Evolutionary conservation across 1,140 invertebrate genomes (phyloP).

Genomic region (Cylas formicarius): DNA sequence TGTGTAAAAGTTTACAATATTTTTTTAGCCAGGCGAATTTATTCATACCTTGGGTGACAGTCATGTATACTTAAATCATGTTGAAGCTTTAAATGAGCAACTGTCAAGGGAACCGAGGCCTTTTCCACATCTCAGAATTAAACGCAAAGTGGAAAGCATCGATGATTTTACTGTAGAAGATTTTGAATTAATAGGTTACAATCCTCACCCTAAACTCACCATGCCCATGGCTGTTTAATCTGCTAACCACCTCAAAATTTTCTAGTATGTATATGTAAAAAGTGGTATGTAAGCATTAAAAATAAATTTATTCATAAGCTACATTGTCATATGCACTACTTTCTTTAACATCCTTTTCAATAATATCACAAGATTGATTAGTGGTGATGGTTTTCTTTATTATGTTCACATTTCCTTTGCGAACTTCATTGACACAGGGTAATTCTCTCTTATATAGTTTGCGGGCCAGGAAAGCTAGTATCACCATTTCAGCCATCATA

Average conservation of each 20-base stretch:
- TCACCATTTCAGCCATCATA: constrained; percentile 54
- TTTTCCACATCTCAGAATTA: constrained; percentile 80
- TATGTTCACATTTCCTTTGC: constrained; percentile 2
- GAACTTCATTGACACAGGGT: constrained; percentile 25
- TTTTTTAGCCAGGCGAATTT: constrained; percentile 82
- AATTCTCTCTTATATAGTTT: constrained; percentile 46
- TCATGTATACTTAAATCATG: constrained; percentile 93
- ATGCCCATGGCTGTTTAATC: constrained; percentile 98
- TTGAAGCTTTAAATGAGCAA: constrained; percentile 79
- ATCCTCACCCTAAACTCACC: constrained; percentile 82
- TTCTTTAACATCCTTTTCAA: background rate
- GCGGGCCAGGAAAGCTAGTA: constrained; percentile 49
- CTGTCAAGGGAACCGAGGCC: constrained; percentile 68
- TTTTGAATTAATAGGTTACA: constrained; percentile 82
- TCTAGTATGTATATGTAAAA: constrained; percentile 3
- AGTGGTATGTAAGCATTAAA: constrained; percentile 1
- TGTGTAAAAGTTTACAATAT: constrained; percentile 21
- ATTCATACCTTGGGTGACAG: constrained; percentile 94
- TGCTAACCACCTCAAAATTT: too few relatives aligned
- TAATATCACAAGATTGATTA: background rate
- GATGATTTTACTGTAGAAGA: constrained; percentile 88
- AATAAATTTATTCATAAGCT: background rate
- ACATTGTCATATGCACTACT: background rate
- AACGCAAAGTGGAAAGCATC: constrained; percentile 64
- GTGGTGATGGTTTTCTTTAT: constrained; percentile 11